A percentile compares a stretch with the other conserved stretches of the same genome.
These are phyloP conservation scores for Centroberyx gerrardi DNA, from an alignment of 2,797 vertebrate genomes.

Conservation along the genomic window DNA sequence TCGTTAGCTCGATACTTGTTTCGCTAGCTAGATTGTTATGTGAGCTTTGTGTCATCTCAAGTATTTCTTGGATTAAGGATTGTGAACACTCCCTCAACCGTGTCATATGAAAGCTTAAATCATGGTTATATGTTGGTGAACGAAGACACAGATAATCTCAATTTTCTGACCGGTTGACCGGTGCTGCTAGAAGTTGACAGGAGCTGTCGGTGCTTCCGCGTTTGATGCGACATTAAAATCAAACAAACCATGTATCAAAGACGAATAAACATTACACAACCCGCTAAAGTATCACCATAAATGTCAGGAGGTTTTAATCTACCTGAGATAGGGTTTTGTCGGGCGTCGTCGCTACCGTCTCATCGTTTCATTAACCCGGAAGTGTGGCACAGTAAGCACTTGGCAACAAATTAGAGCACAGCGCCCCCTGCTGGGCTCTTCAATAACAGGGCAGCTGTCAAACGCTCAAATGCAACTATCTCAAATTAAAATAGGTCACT, in stretches of 20 bases:
- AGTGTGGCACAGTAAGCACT: slow-evolving; percentile 18
- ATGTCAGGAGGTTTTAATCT: background rate
- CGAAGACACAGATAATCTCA: background rate
- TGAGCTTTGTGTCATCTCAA: background rate
- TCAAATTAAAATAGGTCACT: background rate
- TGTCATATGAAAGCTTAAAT: background rate
- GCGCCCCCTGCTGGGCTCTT: slow-evolving; percentile 48
- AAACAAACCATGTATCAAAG: background rate
- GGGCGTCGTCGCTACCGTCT: background rate
- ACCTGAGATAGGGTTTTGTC: slow-evolving; percentile 30
- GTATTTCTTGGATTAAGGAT: too few relatives aligned
- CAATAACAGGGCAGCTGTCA: too few relatives aligned
- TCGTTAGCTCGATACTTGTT: background rate
- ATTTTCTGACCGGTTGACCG: background rate
- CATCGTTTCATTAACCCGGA: slow-evolving; percentile 53
- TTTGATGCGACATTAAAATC: background rate
- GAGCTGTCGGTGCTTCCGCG: background rate
- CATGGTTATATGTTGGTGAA: background rate
- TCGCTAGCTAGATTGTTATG: background rate
- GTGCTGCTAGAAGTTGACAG: background rate
- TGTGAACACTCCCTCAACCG: background rate
- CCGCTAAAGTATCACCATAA: background rate
- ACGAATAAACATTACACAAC: background rate
- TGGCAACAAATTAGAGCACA: background rate
- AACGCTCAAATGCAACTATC: too few relatives aligned